phyloP scores from a whole-genome alignment of 2,113 vertebrate species.

The Podarcis raffonei region DNA sequence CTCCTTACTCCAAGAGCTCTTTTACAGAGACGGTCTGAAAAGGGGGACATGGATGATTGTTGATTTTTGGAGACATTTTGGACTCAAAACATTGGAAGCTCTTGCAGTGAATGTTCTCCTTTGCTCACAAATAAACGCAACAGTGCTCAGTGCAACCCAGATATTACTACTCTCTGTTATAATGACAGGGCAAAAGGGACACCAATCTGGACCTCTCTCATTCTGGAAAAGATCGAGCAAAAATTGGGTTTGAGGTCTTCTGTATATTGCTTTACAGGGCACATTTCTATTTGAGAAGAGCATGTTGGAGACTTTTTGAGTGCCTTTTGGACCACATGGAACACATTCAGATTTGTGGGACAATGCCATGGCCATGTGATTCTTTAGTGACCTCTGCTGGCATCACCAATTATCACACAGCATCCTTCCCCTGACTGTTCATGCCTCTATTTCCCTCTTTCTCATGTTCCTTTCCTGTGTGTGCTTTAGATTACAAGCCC shows the following conservation, averaged over 20 bases:
- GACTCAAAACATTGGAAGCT: neutral
- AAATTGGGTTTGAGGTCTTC: neutral
- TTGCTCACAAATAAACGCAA: neutral
- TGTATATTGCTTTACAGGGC: neutral
- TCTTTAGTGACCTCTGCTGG: constrained; percentile 4
- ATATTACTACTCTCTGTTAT: neutral
- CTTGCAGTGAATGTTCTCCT: neutral
- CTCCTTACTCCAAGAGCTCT: neutral
- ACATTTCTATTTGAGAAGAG: neutral
- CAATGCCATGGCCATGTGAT: neutral
- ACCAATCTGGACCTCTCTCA: neutral
- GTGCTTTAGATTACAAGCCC: too few relatives aligned
- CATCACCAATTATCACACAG: neutral
- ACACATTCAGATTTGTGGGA: neutral
- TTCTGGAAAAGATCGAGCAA: neutral
- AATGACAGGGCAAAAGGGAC: neutral
- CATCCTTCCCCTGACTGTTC: too few relatives aligned
- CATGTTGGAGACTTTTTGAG: neutral
- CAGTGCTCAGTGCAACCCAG: neutral
- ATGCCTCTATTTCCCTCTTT: too few relatives aligned
- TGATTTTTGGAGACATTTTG: neutral
- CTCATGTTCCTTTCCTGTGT: too few relatives aligned
- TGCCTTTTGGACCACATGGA: neutral
- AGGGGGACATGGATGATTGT: neutral
- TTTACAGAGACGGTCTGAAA: neutral